These are phyloP conservation scores for Athripsodes cinereus DNA, from an alignment of 2,888 invertebrate genomes.

Conservation along the genomic window DNA sequence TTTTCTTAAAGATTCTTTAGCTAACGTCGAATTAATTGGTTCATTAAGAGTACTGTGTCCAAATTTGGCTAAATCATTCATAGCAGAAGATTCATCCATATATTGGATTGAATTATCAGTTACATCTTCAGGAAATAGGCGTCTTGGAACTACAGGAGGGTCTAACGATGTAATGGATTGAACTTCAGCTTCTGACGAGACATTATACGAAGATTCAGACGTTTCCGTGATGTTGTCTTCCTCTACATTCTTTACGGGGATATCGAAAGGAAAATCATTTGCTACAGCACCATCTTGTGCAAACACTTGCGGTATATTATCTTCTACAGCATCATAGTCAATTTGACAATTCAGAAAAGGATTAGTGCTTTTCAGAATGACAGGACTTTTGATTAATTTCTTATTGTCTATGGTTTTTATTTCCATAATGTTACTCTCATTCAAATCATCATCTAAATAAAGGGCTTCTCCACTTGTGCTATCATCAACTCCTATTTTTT, in stretches of 20 bases:
- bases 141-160: conserved; percentile 32
- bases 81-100: conserved; percentile 14
- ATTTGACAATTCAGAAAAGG: conserved; percentile 40
- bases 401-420: conserved; percentile 44
- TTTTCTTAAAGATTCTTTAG: not conserved
- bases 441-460: conserved; percentile 46
- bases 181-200: conserved; percentile 29
- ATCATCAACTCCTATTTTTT: conserved; percentile 42
- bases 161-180: conserved; percentile 21
- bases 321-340: conserved; percentile 11
- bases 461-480: conserved; percentile 40
- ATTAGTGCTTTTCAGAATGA: conserved; percentile 36
- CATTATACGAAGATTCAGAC: conserved; percentile 30
- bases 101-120: conserved; percentile 37
- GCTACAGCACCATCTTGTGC: not conserved
- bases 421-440: conserved; percentile 51
- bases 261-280: conserved; percentile 26
- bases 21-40: conserved; percentile 8
- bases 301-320: not conserved
- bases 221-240: conserved; percentile 25
- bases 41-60: conserved; percentile 17
- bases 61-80: conserved; percentile 10
- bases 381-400: not conserved
- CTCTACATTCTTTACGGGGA: conserved; percentile 7
- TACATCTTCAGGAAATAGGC: conserved; percentile 38